phyloP scores from a whole-genome alignment of 2,888 invertebrate genomes.

The Morpho deidamia region DNA sequence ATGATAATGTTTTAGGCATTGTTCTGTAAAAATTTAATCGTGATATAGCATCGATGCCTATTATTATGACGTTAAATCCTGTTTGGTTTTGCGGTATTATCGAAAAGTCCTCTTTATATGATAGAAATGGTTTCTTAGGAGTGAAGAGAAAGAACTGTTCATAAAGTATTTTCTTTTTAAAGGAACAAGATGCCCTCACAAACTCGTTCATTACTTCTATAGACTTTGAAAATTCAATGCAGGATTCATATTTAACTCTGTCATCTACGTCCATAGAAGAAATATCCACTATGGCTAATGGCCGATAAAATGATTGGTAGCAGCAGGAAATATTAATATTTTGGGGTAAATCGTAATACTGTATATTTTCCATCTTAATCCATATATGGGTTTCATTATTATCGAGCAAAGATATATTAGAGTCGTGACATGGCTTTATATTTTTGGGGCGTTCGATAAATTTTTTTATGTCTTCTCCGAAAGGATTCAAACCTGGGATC shows the following conservation, averaged over 20 bases:
- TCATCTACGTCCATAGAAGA: slow-evolving; percentile 64
- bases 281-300: slow-evolving; percentile 60
- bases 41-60: slow-evolving; percentile 93
- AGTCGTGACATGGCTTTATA: slow-evolving; percentile 72
- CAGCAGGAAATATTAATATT: slow-evolving; percentile 76
- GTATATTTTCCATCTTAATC: slow-evolving; percentile 63
- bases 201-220: slow-evolving; percentile 80
- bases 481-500: slow-evolving; percentile 81
- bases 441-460: slow-evolving; percentile 70
- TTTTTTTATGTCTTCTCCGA: slow-evolving; percentile 74
- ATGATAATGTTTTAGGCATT: slow-evolving; percentile 84
- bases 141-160: slow-evolving; percentile 84
- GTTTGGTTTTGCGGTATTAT: slow-evolving; percentile 36
- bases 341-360: slow-evolving; percentile 67
- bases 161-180: slow-evolving; percentile 70
- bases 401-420: slow-evolving; percentile 71
- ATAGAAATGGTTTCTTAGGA: slow-evolving; percentile 51
- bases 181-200: slow-evolving; percentile 81
- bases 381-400: slow-evolving; percentile 80
- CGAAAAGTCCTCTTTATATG: slow-evolving; percentile 31
- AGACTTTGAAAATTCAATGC: slow-evolving; percentile 64
- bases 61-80: slow-evolving; percentile 83
- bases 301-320: slow-evolving; percentile 79
- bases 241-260: slow-evolving; percentile 66
- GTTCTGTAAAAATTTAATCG: slow-evolving; percentile 90